Evolutionary conservation across 2,797 vertebrate species (phyloP).

Genomic region (Aselliscus stoliczkanus): DNA sequence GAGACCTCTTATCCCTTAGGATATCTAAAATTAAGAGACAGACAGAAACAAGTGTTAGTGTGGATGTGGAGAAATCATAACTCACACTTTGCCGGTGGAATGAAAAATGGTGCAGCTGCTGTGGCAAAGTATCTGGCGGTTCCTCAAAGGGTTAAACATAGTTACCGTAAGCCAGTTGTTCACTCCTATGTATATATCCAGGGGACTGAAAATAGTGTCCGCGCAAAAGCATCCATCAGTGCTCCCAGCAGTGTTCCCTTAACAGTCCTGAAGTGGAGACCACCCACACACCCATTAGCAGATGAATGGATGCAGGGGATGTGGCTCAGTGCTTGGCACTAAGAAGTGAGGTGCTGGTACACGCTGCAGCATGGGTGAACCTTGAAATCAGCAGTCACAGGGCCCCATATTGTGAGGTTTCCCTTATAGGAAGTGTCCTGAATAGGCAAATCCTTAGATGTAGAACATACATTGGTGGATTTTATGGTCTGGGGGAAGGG

Average conservation of each 20-base stretch:
- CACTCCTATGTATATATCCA: background rate
- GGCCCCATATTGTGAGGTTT: background rate
- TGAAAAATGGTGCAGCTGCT: background rate
- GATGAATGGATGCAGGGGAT: background rate
- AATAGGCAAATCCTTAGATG: background rate
- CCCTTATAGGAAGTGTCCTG: background rate
- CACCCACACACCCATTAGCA: background rate
- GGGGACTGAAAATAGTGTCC: background rate
- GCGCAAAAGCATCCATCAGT: background rate
- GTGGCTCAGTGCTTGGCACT: background rate
- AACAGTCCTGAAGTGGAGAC: background rate
- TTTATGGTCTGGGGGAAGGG: background rate
- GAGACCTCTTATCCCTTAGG: background rate
- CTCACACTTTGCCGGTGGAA: background rate
- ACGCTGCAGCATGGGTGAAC: background rate
- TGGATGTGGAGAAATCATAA: background rate
- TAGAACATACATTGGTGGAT: background rate
- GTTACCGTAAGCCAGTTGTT: background rate
- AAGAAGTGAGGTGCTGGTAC: background rate
- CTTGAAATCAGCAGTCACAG: background rate
- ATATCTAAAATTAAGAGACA: background rate
- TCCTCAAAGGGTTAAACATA: background rate
- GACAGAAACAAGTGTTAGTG: background rate
- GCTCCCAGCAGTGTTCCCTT: background rate
- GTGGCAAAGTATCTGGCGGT: background rate